phyloP scores from a whole-genome alignment of 2,797 vertebrate genomes.

The Pogonophryne albipinna region DNA sequence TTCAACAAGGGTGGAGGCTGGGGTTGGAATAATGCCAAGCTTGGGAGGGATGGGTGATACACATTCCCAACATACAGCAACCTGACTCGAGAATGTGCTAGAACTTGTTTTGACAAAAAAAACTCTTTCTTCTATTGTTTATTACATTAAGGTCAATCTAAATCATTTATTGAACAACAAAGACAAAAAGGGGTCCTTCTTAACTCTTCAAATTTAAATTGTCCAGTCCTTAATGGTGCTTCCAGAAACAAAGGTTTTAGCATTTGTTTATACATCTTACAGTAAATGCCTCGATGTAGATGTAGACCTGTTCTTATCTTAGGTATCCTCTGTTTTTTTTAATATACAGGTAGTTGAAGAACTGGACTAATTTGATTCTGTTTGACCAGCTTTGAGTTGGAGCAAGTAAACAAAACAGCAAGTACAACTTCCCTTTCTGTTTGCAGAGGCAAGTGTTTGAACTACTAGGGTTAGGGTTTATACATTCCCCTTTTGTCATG shows the following conservation, averaged over 20 bases:
- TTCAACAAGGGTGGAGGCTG: constrained; percentile 3
- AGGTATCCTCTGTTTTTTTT: not conserved
- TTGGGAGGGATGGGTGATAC: constrained; percentile 13
- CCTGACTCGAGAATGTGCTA: not conserved
- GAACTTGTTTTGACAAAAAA: not conserved
- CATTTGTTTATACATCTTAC: not conserved
- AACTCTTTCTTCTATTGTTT: no score
- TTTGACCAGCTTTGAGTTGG: not conserved
- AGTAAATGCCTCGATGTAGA: no score
- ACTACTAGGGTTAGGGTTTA: not conserved
- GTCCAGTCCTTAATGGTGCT: not conserved
- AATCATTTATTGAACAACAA: no score
- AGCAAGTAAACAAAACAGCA: not conserved
- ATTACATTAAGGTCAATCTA: no score
- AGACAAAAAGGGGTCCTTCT: no score
- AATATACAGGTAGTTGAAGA: not conserved
- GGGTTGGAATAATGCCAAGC: constrained; percentile 3
- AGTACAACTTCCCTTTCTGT: not conserved
- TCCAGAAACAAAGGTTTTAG: not conserved
- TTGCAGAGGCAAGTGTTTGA: not conserved
- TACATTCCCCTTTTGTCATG: not conserved
- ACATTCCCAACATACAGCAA: constrained; percentile 57
- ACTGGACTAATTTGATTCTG: not conserved
- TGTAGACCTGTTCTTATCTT: no score
- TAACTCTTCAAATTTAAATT: not conserved